Conservation (phyloP, 2,113 vertebrate species). For the Dipodomys stephensi region DNA sequence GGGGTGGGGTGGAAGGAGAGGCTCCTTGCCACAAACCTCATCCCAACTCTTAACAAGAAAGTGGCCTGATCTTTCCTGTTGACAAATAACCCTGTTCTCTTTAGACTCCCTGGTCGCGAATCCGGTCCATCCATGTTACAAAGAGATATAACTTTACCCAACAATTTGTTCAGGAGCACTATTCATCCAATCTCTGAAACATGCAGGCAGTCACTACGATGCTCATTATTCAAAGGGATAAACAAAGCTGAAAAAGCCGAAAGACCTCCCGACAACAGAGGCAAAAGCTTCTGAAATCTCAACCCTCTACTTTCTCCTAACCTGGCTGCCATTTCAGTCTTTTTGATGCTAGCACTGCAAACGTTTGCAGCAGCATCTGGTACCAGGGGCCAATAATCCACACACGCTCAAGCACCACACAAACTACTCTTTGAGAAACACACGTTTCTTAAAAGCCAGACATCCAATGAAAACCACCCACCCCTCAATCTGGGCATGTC, state of each 20-base stretch:
- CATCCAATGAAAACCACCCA: neutral
- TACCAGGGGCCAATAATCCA: constrained; percentile 10
- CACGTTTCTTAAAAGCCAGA: constrained; percentile 33
- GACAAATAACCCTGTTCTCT: neutral
- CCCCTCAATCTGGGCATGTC: neutral
- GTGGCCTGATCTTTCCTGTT: neutral
- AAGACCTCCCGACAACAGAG: neutral
- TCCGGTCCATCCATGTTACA: neutral
- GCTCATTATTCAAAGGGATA: neutral
- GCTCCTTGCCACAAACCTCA: neutral
- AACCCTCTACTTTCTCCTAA: neutral
- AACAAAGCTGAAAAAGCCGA: constrained; percentile 29
- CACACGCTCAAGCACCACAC: neutral
- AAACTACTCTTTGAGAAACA: neutral
- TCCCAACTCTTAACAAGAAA: constrained; percentile 29
- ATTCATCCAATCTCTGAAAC: neutral
- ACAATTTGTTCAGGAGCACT: neutral
- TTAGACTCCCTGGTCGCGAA: neutral
- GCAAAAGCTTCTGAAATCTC: neutral
- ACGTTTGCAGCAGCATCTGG: constrained; percentile 50
- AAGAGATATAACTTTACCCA: neutral
- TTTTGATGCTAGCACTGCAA: neutral
- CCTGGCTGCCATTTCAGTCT: constrained; percentile 42
- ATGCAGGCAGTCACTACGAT: neutral
- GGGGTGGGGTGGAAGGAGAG: too few species aligned